Percentiles rank a stretch among this genome's conserved stretches.
phyloP scores from a whole-genome alignment of 1,140 invertebrate genomes.

The Drosophila neocordata region DNA sequence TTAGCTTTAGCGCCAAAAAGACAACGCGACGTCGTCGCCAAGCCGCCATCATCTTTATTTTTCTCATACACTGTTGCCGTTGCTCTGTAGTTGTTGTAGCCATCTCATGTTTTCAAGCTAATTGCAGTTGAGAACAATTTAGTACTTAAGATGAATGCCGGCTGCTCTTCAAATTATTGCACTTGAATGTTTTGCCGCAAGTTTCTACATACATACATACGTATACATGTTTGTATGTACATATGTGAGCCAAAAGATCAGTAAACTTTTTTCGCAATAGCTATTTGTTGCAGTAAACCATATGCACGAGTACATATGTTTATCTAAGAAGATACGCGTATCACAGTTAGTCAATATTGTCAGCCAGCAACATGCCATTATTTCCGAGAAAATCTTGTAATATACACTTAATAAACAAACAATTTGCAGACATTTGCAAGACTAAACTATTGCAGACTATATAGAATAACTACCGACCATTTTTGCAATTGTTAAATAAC shows the following conservation, averaged over 20 bases:
- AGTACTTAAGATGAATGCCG: slow-evolving; percentile 45
- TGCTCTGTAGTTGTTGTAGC: background rate
- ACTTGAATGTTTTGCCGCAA: slow-evolving; percentile 21
- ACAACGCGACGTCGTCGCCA: slow-evolving; percentile 26
- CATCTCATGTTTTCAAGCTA: slow-evolving; percentile 50
- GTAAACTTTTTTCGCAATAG: no score
- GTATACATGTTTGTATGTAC: no score
- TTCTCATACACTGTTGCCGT: slow-evolving; percentile 4
- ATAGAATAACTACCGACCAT: no score
- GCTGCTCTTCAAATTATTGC: slow-evolving; percentile 40
- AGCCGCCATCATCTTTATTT: slow-evolving; percentile 18
- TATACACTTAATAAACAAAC: background rate
- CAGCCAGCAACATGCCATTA: background rate
- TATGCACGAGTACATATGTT: no score
- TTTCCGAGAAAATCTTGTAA: background rate
- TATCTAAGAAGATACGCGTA: background rate
- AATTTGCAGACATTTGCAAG: background rate
- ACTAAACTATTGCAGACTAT: background rate
- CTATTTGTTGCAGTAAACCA: no score
- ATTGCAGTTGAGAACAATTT: slow-evolving; percentile 64
- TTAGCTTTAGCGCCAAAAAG: slow-evolving; percentile 48
- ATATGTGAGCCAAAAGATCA: background rate
- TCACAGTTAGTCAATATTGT: slow-evolving; percentile 1
- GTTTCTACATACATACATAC: background rate
- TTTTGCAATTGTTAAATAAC: no score